phyloP scores from a whole-genome alignment of 2,797 vertebrate genomes.

The Todus mexicanus region DNA sequence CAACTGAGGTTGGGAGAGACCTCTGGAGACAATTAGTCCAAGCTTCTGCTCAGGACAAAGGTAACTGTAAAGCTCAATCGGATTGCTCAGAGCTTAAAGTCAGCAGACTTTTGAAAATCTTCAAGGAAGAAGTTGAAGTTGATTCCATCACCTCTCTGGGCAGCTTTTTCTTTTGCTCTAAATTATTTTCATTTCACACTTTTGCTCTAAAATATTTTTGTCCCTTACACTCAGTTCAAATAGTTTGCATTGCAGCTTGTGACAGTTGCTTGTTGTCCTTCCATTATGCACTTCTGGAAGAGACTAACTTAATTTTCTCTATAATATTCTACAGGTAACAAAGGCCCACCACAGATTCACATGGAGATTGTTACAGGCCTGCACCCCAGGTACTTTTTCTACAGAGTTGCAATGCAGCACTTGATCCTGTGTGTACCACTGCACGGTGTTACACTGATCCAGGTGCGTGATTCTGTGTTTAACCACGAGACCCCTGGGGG shows the following conservation, averaged over 20 bases:
- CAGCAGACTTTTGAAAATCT: not conserved
- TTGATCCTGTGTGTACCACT: no score
- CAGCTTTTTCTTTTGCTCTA: not conserved
- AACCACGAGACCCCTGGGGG: not conserved
- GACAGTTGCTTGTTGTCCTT: not conserved
- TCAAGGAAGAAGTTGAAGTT: not conserved
- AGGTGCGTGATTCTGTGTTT: not conserved
- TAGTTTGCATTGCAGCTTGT: not conserved
- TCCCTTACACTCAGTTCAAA: not conserved
- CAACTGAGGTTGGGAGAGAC: not conserved
- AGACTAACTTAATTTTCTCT: not conserved
- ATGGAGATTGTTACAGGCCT: not conserved
- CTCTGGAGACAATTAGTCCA: not conserved
- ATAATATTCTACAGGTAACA: not conserved
- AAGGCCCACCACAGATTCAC: not conserved
- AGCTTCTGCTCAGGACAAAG: not conserved
- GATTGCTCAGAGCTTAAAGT: not conserved
- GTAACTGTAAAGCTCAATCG: not conserved
- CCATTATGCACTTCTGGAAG: not conserved
- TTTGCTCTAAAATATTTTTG: not conserved
- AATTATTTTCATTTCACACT: not conserved
- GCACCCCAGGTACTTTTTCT: not conserved
- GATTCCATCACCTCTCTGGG: not conserved
- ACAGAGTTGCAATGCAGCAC: not conserved
- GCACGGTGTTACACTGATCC: fast-evolving